A percentile compares a stretch with the other conserved stretches of the same genome.
phyloP scores from a whole-genome alignment of 1,140 invertebrate genomes.

The Panagrolaimus sp. region DNA sequence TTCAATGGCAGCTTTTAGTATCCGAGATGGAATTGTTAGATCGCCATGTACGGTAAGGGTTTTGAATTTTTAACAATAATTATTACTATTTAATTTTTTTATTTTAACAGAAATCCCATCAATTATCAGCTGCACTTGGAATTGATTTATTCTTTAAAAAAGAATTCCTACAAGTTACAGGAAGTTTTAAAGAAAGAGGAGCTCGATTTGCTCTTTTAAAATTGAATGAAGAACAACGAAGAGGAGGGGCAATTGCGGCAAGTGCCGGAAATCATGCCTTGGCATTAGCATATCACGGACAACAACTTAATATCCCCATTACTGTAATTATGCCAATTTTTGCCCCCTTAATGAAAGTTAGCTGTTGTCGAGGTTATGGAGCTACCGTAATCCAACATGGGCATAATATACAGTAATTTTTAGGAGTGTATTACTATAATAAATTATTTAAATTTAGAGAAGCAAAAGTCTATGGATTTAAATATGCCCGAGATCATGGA shows the following conservation, averaged over 20 bases:
- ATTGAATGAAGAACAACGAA: constrained; percentile 69
- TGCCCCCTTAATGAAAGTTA: constrained; percentile 86
- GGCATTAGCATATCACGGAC: constrained; percentile 79
- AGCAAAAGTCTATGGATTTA: constrained; percentile 73
- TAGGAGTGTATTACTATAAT: no score
- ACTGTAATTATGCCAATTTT: constrained; percentile 88
- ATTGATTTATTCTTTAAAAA: constrained; percentile 87
- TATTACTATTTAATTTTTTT: constrained; percentile 27
- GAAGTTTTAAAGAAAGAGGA: constrained; percentile 87
- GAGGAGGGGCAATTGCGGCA: constrained; percentile 78
- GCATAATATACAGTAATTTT: constrained; percentile 75
- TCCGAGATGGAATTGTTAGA: constrained; percentile 73
- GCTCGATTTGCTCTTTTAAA: constrained; percentile 77
- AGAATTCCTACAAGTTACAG: constrained; percentile 83
- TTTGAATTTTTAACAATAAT: not conserved
- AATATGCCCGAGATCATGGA: constrained; percentile 69
- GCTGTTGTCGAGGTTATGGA: constrained; percentile 75
- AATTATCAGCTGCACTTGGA: constrained; percentile 70
- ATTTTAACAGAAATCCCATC: constrained; percentile 49
- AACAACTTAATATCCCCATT: constrained; percentile 73
- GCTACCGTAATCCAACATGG: constrained; percentile 79
- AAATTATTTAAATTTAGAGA: no score
- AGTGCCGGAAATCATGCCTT: constrained; percentile 77
- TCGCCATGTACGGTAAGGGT: constrained; percentile 75
- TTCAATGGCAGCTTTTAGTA: constrained; percentile 79